Base-by-base conservation (phyloP, 30 jellyfish, hydroid and myxozoan genomes). In the Chrysaora quinquecirrha region DNA sequence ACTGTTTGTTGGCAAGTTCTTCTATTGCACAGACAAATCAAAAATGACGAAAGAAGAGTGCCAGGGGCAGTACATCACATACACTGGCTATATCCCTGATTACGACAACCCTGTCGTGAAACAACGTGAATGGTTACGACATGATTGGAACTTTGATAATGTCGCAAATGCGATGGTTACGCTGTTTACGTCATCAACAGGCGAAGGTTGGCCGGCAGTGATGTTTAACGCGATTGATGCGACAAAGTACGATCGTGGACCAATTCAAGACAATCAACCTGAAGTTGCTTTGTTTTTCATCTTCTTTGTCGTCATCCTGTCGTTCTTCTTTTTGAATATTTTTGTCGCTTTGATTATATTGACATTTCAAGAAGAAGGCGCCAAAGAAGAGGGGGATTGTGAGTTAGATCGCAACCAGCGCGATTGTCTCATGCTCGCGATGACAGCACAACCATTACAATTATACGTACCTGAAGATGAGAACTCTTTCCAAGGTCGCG, bases 161-260 rank as follows among this genome's bases (percentile, higher is more conserved):
- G 66, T 83, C 0, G 74, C 74, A 23, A 61, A 60, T 50, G 97
- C 97, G 2, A 71, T 89, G 90, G 71, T 43, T 22, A 73, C 97
- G 0, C 56, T 89, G 67, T 89, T 89, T 64, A 80, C 97, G 0
- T 89, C 97, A 18, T 80, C 97, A 30, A 89, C 97, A 7, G 97
- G 97, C 31, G 97, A 89, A 64, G 97, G 97, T 0, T 89, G 97
- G 97, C 94, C 93, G 0, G 70, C 94, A 43, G 94, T 80, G 23
- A 89, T 89, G 97, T 89, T 80, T 30, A 69, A 48, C 1, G 97
- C 95, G 27, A 89, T 89, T 24, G 97, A 89, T 24, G 89, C 95
- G 43, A 78, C 83, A 14, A 80, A n/a, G 21, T 66, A 50, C 10
- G 76, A 82, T 71, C 71, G 33, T 19, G 94, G 97, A 3, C 97